Base-by-base conservation (phyloP, 2,888 invertebrate genomes). In the Liposcelis brunnea region DNA sequence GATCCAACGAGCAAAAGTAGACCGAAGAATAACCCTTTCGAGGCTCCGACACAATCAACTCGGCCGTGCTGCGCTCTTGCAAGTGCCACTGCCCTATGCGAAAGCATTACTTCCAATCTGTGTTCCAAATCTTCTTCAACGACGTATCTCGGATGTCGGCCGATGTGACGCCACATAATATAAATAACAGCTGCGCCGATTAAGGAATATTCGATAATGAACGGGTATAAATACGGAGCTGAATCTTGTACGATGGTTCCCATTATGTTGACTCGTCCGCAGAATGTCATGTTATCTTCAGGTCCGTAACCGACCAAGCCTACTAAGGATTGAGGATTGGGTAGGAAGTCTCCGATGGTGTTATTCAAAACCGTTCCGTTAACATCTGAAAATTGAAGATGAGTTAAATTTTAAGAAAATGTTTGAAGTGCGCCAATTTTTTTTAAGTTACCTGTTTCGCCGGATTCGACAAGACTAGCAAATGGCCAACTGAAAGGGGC, bases 121-220 rank as follows among this genome's bases (percentile, higher is more conserved):
- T 85, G 85, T 67, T 86, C 86, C 59, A 86, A 70, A 66, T 87
- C 86, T 66, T 85, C 86, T 58, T 85, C 85, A 56, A 72, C 73
- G 53, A 76, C 68, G 53, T 75, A 74, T 38, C 81, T 80, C 43
- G 89, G 83, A 65, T 85, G 80, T 59, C 84, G 77, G 47, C 89
- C 89, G 62, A 90, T 89, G 60, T 87, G 87, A 60, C 85, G 82
- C 93, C 93, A 94, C 87, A 93, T 93, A 44, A 91, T 85, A 62
- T 89, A 93, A 56, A 93, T 80, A 34, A 94, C 91, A 44, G 91
- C 89, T 43, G 93, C 90, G 15, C 91, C 91, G 58, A 95, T 90
- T 52, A 94, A 68, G 50, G 91, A 90, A 66, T 94, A 94, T 61
- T 94, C 89, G 57, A 94, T 87, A 58, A 91, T 90, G 65, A 93